Base-by-base conservation (phyloP, 2,888 invertebrate species). In the Strigamia transsilvanica region DNA sequence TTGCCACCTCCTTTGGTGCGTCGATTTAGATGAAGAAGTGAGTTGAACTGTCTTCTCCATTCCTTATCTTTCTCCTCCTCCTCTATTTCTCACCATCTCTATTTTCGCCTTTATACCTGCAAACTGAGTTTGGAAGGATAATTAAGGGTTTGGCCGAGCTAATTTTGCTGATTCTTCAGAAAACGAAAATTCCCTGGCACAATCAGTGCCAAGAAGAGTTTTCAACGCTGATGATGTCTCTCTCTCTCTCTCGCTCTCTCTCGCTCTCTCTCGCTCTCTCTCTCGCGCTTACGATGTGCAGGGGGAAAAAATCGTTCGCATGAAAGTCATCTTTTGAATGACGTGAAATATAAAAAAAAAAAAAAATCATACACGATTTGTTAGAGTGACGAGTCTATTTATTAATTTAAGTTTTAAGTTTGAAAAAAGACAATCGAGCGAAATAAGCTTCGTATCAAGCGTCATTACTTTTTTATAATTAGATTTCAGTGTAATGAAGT, bases 21-120 rank as follows among this genome's bases (percentile, higher is more conserved):
- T 66, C 66, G 66, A 66, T 66, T 66, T 66, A 66, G 66, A 51
- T 51, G 51, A 51, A 51, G 51, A 18, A 51, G 51, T 51, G 51
- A 66, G 66, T 66, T 66, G 66, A 66, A 66, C 66, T 66, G 38
- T 42, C 79, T 79, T 79, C 79, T 42, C 42, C 79, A 38, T 42
- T 79, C 79, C 79, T 42, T 79, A 38, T 79, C 79, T 79, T 21
- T 79, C 42, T 42, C 42, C 79, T 79, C 79, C 42, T 42, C 42
- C 38, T 73, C 73, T 21, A 38, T 79, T 42, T 79, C 79, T 79
- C 79, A 18, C 79, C 42, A 18, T 34, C 79, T 79, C 79, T 79
- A 10, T 79, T 34, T 79, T 42, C 79, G 27, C 34, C 41, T 42
- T 79, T 79, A 41, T 41, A 79, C 66, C 66, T 66, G 66, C 66